These are phyloP conservation scores for Trichogramma pretiosum DNA, from an alignment of 1,140 invertebrate genomes.

Conservation along the genomic window DNA sequence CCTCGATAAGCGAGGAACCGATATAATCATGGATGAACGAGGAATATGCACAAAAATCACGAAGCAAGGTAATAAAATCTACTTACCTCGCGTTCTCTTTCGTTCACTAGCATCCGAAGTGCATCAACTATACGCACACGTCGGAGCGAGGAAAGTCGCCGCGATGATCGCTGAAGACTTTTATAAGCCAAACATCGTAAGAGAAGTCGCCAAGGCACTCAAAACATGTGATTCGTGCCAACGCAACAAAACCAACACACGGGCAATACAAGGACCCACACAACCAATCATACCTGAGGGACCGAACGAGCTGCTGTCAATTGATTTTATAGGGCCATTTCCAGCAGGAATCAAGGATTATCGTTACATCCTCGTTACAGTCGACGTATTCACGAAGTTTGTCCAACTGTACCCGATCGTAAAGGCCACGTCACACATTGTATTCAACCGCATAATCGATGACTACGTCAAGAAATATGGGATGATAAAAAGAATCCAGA, in stretches of 20 bases:
- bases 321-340: constrained; percentile 15
- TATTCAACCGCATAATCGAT: neutral
- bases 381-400: constrained; percentile 11
- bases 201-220: constrained; percentile 15
- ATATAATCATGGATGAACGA: neutral
- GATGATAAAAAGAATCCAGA: neutral
- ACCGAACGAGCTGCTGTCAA: neutral
- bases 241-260: constrained; percentile 3
- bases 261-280: neutral
- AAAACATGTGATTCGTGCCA: constrained; percentile 10
- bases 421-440: neutral
- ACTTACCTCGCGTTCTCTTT: neutral
- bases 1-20: neutral
- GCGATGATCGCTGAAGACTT: constrained; percentile 23
- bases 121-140: constrained; percentile 27
- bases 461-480: neutral
- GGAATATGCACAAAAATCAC: neutral
- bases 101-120: neutral
- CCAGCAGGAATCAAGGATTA: neutral
- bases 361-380: constrained; percentile 5
- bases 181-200: constrained; percentile 20
- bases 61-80: neutral
- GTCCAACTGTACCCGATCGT: constrained; percentile 5
- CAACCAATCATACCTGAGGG: neutral
- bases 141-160: constrained; percentile 23